Conservation (phyloP, 2,888 invertebrate species). For the Leptinotarsa haldemani region DNA sequence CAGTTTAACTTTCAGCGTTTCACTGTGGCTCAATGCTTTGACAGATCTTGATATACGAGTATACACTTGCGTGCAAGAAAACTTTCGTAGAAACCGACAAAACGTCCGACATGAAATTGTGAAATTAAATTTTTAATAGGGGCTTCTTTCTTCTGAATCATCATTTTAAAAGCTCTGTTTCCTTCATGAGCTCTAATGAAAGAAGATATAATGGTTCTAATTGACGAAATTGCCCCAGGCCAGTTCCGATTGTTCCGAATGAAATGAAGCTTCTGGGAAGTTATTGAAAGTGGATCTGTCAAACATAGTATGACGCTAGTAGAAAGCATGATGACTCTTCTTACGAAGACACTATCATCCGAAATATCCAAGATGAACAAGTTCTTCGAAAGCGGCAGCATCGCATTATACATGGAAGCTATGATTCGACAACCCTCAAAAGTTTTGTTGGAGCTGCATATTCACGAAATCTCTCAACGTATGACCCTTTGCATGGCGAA, state of each 20-base stretch:
- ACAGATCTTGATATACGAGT: constrained; percentile 53
- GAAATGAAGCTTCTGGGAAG: constrained; percentile 16
- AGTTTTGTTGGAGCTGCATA: too few relatives aligned
- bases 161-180: constrained; percentile 40
- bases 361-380: too few relatives aligned
- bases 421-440: too few relatives aligned
- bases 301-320: too few relatives aligned
- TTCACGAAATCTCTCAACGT: too few relatives aligned
- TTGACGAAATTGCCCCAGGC: constrained; percentile 39
- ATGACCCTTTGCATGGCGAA: too few relatives aligned
- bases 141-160: constrained; percentile 43
- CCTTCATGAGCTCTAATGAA: constrained; percentile 32
- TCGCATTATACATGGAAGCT: too few relatives aligned
- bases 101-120: constrained; percentile 50
- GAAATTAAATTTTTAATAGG: constrained; percentile 47
- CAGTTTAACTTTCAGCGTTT: not conserved
- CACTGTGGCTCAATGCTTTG: constrained; percentile 52
- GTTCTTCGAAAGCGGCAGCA: too few relatives aligned
- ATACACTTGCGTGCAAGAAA: constrained; percentile 53
- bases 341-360: too few relatives aligned
- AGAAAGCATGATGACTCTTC: too few relatives aligned
- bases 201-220: constrained; percentile 36
- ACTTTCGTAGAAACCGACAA: constrained; percentile 55
- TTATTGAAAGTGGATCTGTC: not conserved
- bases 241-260: constrained; percentile 5